A percentile compares a stretch with the other conserved stretches of the same genome.
Conservation (phyloP, 30 jellyfish, hydroid and myxozoan species). For the Aurelia aurita complex sp. Pacific region DNA sequence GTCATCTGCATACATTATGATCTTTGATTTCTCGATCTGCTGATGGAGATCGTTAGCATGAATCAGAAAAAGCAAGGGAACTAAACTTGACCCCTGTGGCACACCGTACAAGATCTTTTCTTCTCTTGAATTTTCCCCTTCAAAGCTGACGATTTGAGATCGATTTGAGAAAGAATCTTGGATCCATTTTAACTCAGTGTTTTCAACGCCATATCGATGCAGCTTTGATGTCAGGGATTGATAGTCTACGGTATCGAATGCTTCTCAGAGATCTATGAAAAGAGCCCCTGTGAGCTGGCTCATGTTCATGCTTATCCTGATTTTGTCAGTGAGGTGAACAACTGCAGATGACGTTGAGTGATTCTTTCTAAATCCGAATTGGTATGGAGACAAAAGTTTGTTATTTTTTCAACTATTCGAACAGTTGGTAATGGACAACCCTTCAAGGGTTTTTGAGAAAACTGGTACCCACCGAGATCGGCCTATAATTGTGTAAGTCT, state of each 20-base stretch:
- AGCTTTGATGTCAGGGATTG: no score
- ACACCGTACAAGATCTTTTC: no score
- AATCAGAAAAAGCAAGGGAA: no score
- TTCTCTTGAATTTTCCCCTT: conserved; percentile 5
- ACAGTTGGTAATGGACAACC: conserved; percentile 52
- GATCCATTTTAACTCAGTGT: conserved; percentile 8
- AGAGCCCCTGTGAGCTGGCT: no score
- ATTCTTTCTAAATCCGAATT: no score
- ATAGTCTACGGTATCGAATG: no score
- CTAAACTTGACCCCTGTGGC: no score
- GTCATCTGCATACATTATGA: conserved; percentile 63
- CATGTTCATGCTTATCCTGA: no score
- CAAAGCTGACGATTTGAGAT: conserved; percentile 35
- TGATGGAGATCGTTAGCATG: conserved; percentile 4
- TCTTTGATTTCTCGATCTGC: conserved; percentile 35
- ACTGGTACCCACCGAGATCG: conserved; percentile 52
- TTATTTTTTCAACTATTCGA: conserved; percentile 34
- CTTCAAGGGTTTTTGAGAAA: conserved; percentile 58
- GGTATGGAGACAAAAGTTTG: conserved; percentile 39
- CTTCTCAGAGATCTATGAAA: no score
- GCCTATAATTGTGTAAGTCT: conserved; percentile 39
- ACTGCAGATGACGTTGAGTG: no score
- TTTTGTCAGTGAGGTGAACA: no score
- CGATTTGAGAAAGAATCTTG: conserved; percentile 19
- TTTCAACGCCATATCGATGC: no score